Evolutionary conservation across 2,888 invertebrate genomes (phyloP).

Genomic region (Sminthurinus aureus): DNA sequence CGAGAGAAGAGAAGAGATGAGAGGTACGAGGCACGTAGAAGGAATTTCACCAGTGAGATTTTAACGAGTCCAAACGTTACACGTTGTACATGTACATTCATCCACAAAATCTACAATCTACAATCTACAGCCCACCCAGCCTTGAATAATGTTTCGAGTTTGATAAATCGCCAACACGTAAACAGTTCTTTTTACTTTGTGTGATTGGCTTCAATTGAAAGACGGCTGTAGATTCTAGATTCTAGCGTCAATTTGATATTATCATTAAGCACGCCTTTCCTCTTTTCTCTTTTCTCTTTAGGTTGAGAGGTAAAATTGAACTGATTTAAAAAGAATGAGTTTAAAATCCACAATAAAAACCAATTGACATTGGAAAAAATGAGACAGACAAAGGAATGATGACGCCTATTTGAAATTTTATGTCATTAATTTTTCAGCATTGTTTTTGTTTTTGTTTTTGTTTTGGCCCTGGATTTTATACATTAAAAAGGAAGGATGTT

Average conservation of each 20-base stretch:
- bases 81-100: background rate
- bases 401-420: no score
- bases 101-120: background rate
- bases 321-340: no score
- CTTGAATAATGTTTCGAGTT: conserved; percentile 20
- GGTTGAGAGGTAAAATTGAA: no score
- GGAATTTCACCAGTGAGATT: background rate
- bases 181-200: conserved; percentile 4
- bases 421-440: no score
- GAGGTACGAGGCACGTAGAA: no score
- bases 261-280: conserved; percentile 4
- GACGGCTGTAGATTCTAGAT: background rate
- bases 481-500: no score
- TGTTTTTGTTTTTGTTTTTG: no score
- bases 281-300: background rate
- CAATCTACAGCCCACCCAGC: background rate
- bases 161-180: conserved; percentile 23
- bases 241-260: conserved; percentile 4
- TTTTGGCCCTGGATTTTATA: no score
- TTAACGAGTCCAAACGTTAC: background rate
- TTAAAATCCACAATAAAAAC: no score
- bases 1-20: background rate
- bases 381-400: no score
- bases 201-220: conserved; percentile 17
- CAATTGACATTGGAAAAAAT: no score